These are phyloP conservation scores for Scleropages formosus DNA, from an alignment of 2,797 vertebrate species.

Conservation along the genomic window DNA sequence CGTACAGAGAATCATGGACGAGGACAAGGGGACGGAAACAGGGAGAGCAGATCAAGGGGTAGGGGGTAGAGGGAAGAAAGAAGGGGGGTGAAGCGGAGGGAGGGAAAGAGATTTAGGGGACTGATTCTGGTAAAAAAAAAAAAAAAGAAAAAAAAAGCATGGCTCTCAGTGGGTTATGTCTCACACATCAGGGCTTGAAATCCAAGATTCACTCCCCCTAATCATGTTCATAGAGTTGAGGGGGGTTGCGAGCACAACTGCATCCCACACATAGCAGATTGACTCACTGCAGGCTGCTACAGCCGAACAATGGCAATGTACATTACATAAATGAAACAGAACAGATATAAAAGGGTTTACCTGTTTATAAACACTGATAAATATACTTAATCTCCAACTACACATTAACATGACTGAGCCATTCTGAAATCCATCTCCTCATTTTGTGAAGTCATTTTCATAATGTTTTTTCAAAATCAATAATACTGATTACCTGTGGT, in stretches of 20 bases:
- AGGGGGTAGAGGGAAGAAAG: constrained; percentile 25
- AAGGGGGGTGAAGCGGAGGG: constrained; percentile 35
- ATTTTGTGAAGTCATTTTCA: background rate
- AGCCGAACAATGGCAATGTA: constrained; percentile 24
- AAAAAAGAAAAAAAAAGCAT: constrained; percentile 52
- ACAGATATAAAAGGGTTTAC: background rate
- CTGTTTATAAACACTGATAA: background rate
- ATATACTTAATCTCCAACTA: background rate
- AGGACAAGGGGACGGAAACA: background rate
- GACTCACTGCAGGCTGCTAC: constrained; percentile 67
- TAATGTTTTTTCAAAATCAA: background rate
- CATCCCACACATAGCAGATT: constrained; percentile 57
- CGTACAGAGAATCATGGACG: constrained; percentile 70
- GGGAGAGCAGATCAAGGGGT: too few relatives aligned
- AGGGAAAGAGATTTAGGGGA: constrained; percentile 62
- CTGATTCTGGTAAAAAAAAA: constrained; percentile 52
- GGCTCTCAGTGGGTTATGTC: constrained; percentile 66
- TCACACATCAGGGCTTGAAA: constrained; percentile 79
- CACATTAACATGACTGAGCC: background rate
- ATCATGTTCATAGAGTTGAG: constrained; percentile 35
- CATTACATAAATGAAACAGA: background rate
- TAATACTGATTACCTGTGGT: background rate
- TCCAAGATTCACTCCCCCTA: constrained; percentile 52
- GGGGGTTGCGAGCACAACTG: background rate
- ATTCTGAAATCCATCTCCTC: background rate